Evolutionary conservation across 2,113 vertebrate species (phyloP).

Genomic region (Toxotes jaculatrix): DNA sequence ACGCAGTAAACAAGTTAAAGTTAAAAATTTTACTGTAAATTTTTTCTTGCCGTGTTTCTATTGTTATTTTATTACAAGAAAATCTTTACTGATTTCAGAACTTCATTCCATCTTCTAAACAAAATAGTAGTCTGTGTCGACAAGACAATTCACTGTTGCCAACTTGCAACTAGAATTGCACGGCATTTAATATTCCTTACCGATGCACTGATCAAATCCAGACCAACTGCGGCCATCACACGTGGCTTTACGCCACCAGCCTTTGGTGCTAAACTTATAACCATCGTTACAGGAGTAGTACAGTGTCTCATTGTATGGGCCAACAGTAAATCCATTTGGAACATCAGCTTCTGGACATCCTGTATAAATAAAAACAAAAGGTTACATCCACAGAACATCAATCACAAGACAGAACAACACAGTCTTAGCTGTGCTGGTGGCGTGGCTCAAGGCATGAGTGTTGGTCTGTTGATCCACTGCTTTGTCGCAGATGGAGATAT

Average conservation of each 20-base stretch:
- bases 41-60: too few species aligned
- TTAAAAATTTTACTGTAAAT: too few species aligned
- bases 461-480: not conserved
- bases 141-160: not conserved
- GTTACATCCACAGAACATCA: not conserved
- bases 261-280: slow-evolving; percentile 44
- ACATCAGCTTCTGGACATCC: not conserved
- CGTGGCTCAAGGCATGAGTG: too few species aligned
- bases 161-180: not conserved
- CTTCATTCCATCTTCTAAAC: too few species aligned
- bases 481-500: too few species aligned
- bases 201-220: slow-evolving; percentile 45
- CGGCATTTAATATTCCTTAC: slow-evolving; percentile 51
- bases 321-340: slow-evolving; percentile 31
- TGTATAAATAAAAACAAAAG: not conserved
- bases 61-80: too few species aligned
- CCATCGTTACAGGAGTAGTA: slow-evolving; percentile 58
- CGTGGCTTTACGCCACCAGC: slow-evolving; percentile 64
- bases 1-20: too few species aligned
- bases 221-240: not conserved
- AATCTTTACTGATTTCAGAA: too few species aligned
- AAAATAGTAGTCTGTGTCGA: not conserved
- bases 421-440: too few species aligned
- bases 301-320: not conserved
- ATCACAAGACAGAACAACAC: too few species aligned